Evolutionary conservation across 2,797 vertebrate species (phyloP).

Genomic region (Moxostoma hubbsi): DNA sequence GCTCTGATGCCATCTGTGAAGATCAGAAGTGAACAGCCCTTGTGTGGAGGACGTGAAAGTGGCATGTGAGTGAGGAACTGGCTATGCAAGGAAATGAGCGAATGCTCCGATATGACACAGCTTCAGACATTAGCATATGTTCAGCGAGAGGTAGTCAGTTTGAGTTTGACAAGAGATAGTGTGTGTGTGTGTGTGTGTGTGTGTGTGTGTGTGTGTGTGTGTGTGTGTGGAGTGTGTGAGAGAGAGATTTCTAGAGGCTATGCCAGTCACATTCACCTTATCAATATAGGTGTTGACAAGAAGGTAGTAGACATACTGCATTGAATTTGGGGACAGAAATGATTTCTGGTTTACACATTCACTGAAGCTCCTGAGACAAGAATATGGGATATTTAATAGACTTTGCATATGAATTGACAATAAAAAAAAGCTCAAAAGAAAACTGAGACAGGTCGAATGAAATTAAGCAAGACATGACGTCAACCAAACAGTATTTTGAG

Average conservation of each 20-base stretch:
- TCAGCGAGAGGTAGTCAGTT: slow-evolving; percentile 38
- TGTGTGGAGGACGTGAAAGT: not conserved
- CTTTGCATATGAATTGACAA: not conserved
- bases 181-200: no score
- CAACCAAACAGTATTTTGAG: not conserved
- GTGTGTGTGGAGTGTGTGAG: slow-evolving; percentile 23
- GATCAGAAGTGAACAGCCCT: slow-evolving; percentile 35
- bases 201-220: not conserved
- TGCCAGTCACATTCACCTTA: slow-evolving; percentile 34
- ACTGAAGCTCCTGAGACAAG: not conserved
- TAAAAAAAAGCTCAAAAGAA: not conserved
- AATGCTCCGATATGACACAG: slow-evolving; percentile 22
- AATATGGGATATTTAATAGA: not conserved
- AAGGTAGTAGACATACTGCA: slow-evolving; percentile 10
- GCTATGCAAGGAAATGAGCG: not conserved
- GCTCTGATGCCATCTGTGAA: slow-evolving; percentile 20
- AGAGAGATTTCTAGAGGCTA: slow-evolving; percentile 31
- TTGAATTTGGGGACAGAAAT: not conserved
- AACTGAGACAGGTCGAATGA: not conserved
- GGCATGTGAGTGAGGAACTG: slow-evolving; percentile 18
- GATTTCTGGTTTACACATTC: not conserved
- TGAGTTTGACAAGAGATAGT: slow-evolving; percentile 24
- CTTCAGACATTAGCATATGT: slow-evolving; percentile 55
- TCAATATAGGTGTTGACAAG: not conserved
- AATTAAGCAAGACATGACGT: not conserved